Percentiles rank a stretch among this genome's conserved stretches.
Conservation (phyloP, 2,113 vertebrate genomes). For the Nerophis lumbriciformis region DNA sequence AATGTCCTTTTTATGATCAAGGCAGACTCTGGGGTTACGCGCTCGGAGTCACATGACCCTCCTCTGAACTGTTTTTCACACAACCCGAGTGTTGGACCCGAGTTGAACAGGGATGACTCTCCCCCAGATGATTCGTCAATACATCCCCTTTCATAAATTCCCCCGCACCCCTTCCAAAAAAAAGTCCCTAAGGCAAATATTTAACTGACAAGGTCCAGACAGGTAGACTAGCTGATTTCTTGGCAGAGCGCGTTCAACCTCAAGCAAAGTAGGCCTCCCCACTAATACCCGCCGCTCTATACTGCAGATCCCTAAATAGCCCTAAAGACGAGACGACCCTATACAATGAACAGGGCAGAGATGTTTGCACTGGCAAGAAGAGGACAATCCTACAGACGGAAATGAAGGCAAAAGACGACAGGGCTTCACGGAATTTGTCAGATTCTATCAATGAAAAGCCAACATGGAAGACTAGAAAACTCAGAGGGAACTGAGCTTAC, state of each 20-base stretch:
- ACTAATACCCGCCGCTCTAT: conserved; percentile 55
- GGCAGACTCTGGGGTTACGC: too few species aligned
- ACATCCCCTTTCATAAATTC: conserved; percentile 53
- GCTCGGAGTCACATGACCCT: conserved; percentile 34
- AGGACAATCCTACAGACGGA: conserved; percentile 57
- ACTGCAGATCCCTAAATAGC: conserved; percentile 61
- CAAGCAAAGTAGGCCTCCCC: conserved; percentile 48
- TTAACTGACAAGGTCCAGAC: conserved; percentile 67
- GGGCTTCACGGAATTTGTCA: conserved; percentile 53
- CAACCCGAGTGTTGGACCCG: conserved; percentile 21
- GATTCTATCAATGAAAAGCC: conserved; percentile 44
- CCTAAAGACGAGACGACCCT: conserved; percentile 51
- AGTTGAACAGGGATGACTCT: conserved; percentile 49
- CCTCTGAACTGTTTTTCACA: conserved; percentile 37
- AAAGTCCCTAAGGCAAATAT: conserved; percentile 68
- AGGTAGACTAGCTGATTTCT: conserved; percentile 62
- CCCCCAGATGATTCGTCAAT: conserved; percentile 42
- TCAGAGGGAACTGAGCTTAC: conserved; percentile 66
- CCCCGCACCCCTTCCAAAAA: neutral
- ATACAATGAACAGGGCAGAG: conserved; percentile 59
- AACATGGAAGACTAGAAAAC: conserved; percentile 27
- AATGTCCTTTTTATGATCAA: too few species aligned
- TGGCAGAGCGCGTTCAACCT: conserved; percentile 53
- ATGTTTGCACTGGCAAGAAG: conserved; percentile 58
- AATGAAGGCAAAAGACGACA: conserved; percentile 52